Conservation (phyloP, 53 echinoderm and acorn worm genomes). For the Paelopatides confundens region DNA sequence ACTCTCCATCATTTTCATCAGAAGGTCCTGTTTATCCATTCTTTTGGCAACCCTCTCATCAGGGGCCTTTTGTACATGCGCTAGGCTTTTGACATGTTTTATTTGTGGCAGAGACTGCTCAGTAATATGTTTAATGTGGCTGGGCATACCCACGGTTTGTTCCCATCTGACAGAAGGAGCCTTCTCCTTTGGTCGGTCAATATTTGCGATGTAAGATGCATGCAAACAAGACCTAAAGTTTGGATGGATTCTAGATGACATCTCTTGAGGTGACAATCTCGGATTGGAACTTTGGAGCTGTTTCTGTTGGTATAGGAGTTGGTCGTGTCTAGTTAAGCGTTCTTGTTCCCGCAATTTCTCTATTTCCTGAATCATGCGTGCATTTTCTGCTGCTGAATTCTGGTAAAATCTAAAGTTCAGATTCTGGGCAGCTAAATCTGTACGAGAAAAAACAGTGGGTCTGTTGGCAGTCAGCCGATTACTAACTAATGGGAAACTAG, state of each 20-base stretch:
- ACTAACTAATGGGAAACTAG: neutral
- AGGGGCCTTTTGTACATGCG: neutral
- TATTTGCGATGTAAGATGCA: neutral
- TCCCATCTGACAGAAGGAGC: neutral
- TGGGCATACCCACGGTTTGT: neutral
- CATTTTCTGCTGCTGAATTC: neutral
- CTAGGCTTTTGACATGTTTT: slow-evolving; percentile 36
- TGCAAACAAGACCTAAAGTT: neutral
- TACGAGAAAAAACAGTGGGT: neutral
- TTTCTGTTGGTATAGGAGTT: neutral
- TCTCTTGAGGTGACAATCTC: neutral
- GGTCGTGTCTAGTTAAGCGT: neutral
- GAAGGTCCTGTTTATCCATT: neutral
- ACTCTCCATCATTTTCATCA: slow-evolving; percentile 39
- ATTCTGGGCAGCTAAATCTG: neutral
- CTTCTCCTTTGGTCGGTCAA: neutral
- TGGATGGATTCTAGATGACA: neutral
- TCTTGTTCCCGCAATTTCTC: slow-evolving; percentile 11
- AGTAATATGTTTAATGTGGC: neutral
- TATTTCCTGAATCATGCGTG: slow-evolving; percentile 15
- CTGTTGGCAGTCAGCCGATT: slow-evolving; percentile 21
- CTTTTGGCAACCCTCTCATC: neutral
- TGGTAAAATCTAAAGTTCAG: neutral
- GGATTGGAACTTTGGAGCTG: neutral
- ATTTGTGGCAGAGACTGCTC: slow-evolving; percentile 14